Evolutionary conservation across 2,888 invertebrate species (phyloP).

Genomic region (Brachyopa scutellaris): DNA sequence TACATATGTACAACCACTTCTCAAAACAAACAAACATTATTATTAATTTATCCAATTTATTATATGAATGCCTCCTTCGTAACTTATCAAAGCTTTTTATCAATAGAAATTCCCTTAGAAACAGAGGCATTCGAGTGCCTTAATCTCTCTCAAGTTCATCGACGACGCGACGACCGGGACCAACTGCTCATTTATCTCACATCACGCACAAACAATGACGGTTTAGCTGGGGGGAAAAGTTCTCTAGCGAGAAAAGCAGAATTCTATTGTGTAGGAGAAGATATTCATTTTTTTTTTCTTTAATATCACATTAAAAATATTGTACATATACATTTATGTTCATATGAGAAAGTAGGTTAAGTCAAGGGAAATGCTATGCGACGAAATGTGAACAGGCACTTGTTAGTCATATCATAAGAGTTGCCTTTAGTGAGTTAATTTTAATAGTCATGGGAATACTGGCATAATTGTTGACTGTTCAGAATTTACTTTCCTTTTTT

Average conservation of each 20-base stretch:
- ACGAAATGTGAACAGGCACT: slow-evolving; percentile 25
- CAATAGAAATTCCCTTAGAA: slow-evolving; percentile 10
- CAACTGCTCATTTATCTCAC: slow-evolving; percentile 40
- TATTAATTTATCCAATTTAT: slow-evolving; percentile 23
- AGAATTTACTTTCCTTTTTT: not conserved
- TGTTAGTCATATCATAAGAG: slow-evolving; percentile 45
- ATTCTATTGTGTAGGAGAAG: slow-evolving; percentile 10
- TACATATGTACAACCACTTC: too few species aligned
- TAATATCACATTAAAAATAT: slow-evolving; percentile 15
- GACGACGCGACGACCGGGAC: slow-evolving; percentile 7
- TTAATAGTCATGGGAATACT: slow-evolving; percentile 42
- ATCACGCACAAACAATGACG: slow-evolving; percentile 31
- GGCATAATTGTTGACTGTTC: not conserved
- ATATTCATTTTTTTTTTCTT: slow-evolving; percentile 6
- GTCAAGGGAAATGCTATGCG: slow-evolving; percentile 33
- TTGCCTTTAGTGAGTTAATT: slow-evolving; percentile 16
- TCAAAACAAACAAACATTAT: too few species aligned
- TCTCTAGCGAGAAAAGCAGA: slow-evolving; percentile 2
- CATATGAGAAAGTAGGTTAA: slow-evolving; percentile 53
- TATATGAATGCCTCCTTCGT: not conserved
- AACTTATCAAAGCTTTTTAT: slow-evolving; percentile 42
- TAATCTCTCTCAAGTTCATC: slow-evolving; percentile 58
- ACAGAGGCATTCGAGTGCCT: slow-evolving; percentile 11
- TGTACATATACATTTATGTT: slow-evolving; percentile 12
- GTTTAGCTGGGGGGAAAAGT: slow-evolving; percentile 20